A percentile compares a stretch with the other conserved stretches of the same genome.
phyloP scores from a whole-genome alignment of 2,113 vertebrate genomes.

The Donacobius atricapilla region DNA sequence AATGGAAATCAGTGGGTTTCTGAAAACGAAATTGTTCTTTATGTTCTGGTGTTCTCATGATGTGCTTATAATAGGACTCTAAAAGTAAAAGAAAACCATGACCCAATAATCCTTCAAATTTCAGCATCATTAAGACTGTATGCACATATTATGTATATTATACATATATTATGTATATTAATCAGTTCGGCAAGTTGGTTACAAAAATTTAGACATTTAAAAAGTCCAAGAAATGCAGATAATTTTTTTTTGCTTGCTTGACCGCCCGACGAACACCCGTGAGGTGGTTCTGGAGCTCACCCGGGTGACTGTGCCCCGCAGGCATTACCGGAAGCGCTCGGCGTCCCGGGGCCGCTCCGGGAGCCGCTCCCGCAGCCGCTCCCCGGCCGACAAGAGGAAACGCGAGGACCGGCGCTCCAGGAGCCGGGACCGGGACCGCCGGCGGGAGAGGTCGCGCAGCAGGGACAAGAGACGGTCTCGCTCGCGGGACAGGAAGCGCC shows the following conservation, averaged over 20 bases:
- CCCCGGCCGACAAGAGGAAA: no score
- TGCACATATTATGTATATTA: neutral
- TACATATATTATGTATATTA: rapidly evolving
- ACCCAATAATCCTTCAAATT: neutral
- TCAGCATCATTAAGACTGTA: neutral
- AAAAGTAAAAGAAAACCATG: neutral
- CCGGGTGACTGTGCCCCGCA: neutral
- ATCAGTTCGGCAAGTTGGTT: neutral
- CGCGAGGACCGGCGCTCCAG: constrained; percentile 83
- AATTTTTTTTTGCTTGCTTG: neutral
- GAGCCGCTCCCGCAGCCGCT: no score
- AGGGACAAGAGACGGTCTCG: constrained; percentile 90
- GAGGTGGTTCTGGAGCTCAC: rapidly evolving
- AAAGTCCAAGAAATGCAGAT: neutral
- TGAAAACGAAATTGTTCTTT: neutral
- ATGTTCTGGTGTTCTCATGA: neutral
- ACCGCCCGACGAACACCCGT: neutral
- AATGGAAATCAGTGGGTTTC: neutral
- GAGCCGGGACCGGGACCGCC: constrained; percentile 77
- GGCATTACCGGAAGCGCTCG: constrained; percentile 94
- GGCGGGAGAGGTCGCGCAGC: constrained; percentile 86
- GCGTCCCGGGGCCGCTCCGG: constrained; percentile 87
- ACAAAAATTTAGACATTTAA: neutral
- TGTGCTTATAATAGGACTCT: neutral
- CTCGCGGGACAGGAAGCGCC: constrained; percentile 90